Percentiles rank a stretch among this genome's conserved stretches.
These are phyloP conservation scores for Bettongia penicillata DNA, from an alignment of 2,113 vertebrate species.

Conservation along the genomic window DNA sequence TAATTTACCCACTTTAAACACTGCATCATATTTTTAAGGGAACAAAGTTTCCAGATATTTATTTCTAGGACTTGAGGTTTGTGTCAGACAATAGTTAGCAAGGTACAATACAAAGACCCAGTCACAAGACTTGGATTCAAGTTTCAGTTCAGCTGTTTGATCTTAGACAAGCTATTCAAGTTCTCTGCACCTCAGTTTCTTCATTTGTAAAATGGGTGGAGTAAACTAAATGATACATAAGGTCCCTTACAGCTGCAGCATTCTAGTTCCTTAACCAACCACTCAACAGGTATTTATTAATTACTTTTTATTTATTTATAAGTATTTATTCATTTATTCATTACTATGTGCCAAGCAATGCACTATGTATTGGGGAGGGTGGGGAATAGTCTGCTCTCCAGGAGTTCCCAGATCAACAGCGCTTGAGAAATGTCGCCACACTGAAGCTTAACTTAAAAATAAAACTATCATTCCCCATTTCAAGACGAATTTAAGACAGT, in stretches of 20 bases:
- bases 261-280: not conserved
- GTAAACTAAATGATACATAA: not conserved
- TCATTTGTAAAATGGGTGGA: not conserved
- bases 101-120: not conserved
- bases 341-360: not conserved
- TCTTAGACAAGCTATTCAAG: not conserved
- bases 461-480: not conserved
- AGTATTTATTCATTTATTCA: no score
- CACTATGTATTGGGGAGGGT: not conserved
- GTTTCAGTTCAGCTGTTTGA: not conserved
- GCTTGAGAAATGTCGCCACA: not conserved
- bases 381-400: not conserved
- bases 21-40: not conserved
- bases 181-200: not conserved
- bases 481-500: not conserved
- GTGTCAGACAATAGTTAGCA: not conserved
- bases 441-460: not conserved
- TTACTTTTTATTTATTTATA: not conserved
- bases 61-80: not conserved
- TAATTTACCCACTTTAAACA: constrained; percentile 1
- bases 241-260: not conserved
- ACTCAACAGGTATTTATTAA: not conserved
- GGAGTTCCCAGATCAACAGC: not conserved
- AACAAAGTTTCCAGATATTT: not conserved
- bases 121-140: not conserved